Conservation (phyloP, 2,888 invertebrate species). For the Gastrophysa polygoni region DNA sequence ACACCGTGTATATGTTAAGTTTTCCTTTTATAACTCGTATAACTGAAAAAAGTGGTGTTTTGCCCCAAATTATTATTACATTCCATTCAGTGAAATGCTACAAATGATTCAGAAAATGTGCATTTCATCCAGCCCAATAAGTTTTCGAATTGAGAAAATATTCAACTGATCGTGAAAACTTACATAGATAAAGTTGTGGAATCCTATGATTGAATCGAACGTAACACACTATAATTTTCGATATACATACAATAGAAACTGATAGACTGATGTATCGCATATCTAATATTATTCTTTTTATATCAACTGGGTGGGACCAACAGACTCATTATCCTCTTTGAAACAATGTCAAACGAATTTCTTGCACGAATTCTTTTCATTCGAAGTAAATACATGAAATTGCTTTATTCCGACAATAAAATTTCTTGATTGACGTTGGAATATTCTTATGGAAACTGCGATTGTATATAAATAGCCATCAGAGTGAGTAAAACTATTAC, state of each 20-base stretch:
- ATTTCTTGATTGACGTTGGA: slow-evolving; percentile 6
- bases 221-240: too few species aligned
- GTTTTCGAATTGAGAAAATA: too few species aligned
- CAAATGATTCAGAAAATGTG: too few species aligned
- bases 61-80: too few species aligned
- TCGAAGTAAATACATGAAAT: slow-evolving; percentile 28
- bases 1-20: too few species aligned
- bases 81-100: too few species aligned
- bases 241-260: not conserved
- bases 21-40: too few species aligned
- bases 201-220: too few species aligned
- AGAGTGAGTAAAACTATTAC: not conserved
- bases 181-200: too few species aligned
- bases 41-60: too few species aligned
- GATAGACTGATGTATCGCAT: slow-evolving; percentile 14
- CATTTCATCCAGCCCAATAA: too few species aligned
- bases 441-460: slow-evolving; percentile 5
- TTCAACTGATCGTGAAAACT: too few species aligned
- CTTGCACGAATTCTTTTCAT: slow-evolving; percentile 42
- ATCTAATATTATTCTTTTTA: slow-evolving; percentile 25
- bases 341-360: slow-evolving; percentile 42
- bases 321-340: slow-evolving; percentile 16
- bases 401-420: slow-evolving; percentile 29
- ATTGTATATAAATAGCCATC: not conserved
- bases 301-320: slow-evolving; percentile 21